Evolutionary conservation across 2,113 vertebrate genomes (phyloP).

Genomic region (Dicaeum eximium): DNA sequence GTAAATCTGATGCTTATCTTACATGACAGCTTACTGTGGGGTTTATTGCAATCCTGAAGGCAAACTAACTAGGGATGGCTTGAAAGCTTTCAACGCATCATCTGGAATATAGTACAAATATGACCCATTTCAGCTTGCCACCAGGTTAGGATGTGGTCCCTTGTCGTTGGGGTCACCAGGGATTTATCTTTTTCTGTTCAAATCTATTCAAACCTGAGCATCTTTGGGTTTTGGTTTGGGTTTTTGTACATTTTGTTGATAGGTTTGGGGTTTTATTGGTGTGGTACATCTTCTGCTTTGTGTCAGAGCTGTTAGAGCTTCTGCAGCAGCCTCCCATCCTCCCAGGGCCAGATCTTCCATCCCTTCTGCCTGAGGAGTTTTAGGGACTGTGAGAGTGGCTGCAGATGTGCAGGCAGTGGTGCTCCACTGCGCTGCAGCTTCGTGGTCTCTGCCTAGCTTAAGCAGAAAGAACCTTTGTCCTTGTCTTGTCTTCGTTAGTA

Average conservation of each 20-base stretch:
- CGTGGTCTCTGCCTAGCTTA: neutral
- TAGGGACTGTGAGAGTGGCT: neutral
- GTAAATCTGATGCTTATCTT: constrained; percentile 71
- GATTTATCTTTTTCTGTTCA: neutral
- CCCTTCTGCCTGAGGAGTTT: neutral
- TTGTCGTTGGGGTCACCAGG: neutral
- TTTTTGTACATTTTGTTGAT: neutral
- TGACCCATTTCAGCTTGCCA: neutral
- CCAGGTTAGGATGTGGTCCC: neutral
- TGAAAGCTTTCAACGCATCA: neutral
- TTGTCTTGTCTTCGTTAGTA: neutral
- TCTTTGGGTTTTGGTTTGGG: fast-evolving
- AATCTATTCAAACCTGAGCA: neutral
- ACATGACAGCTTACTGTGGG: constrained; percentile 63
- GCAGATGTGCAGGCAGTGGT: neutral
- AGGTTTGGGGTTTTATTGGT: fast-evolving
- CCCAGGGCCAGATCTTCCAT: neutral
- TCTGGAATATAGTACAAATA: neutral
- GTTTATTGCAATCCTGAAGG: constrained; percentile 59
- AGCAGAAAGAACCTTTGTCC: constrained; percentile 2
- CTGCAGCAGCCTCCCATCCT: neutral
- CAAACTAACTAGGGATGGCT: constrained; percentile 10
- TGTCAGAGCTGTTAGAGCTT: neutral
- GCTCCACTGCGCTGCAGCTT: neutral
- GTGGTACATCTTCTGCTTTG: neutral